Conservation (phyloP, 2,113 vertebrate genomes). For the Erythrocercus mccallii region DNA sequence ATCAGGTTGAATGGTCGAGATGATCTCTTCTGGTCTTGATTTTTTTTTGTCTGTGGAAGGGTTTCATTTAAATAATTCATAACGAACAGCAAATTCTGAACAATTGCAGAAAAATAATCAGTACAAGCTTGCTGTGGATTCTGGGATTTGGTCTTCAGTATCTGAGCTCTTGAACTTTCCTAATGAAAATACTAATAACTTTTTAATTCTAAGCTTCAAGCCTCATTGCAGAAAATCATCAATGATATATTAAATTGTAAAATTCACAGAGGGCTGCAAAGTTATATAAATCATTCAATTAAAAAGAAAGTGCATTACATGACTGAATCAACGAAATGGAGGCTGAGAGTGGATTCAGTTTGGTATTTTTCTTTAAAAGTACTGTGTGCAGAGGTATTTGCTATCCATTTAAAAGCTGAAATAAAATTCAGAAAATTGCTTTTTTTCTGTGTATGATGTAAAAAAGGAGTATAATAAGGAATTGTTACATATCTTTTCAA, state of each 20-base stretch:
- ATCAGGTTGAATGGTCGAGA: neutral
- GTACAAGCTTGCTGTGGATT: neutral
- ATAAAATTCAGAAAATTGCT: neutral
- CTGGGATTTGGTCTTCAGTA: neutral
- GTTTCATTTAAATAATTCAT: conserved; percentile 10
- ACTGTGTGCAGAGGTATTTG: neutral
- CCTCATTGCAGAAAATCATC: conserved; percentile 21
- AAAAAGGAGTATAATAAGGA: neutral
- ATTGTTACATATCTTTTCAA: neutral
- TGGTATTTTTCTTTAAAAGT: neutral
- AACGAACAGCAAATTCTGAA: neutral
- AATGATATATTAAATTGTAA: conserved; percentile 9
- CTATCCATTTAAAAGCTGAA: neutral
- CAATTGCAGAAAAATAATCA: neutral
- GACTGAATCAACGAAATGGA: neutral
- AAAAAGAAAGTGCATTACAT: neutral
- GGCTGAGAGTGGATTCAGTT: neutral
- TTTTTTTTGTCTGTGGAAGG: neutral
- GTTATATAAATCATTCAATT: conserved; percentile 39
- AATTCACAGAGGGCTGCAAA: conserved; percentile 13
- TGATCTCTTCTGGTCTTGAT: neutral
- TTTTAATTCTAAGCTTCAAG: conserved; percentile 51
- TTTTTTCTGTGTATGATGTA: neutral
- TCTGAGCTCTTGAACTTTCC: conserved; percentile 23
- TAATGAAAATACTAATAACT: conserved; percentile 27